These are phyloP conservation scores for Lasiurus borealis DNA, from an alignment of 2,113 vertebrate species.

Conservation along the genomic window DNA sequence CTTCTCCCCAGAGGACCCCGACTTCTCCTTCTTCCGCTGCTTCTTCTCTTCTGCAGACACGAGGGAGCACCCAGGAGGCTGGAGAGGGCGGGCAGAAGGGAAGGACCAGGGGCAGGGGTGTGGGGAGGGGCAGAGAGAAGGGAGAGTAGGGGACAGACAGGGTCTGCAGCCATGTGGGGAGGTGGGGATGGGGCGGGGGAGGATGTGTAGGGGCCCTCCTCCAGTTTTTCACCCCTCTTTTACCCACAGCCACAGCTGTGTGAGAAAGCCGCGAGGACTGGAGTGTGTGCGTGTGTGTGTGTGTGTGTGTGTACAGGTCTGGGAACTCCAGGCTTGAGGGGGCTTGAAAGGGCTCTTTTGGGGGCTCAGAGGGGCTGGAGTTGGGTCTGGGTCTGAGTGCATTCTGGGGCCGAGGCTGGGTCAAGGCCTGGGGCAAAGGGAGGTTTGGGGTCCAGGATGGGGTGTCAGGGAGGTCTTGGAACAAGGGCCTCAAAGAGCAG, in stretches of 20 bases:
- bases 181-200: neutral
- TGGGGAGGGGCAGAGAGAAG: neutral
- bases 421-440: neutral
- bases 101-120: neutral
- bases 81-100: constrained; percentile 60
- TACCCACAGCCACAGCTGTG: neutral
- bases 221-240: neutral
- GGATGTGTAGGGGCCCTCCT: neutral
- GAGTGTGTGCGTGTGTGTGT: neutral
- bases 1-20: constrained; percentile 84
- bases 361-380: neutral
- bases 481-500: neutral
- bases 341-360: neutral
- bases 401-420: neutral
- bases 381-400: neutral
- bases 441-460: neutral
- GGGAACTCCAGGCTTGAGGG: neutral
- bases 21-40: constrained; percentile 89
- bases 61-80: constrained; percentile 63
- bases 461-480: fast-evolving
- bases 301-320: neutral
- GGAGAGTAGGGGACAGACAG: neutral
- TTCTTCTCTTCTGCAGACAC: constrained; percentile 88
- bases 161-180: neutral
- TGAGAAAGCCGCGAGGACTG: no score